Evolutionary conservation across 2,113 vertebrate species (phyloP), one percentile per base, ranked within the genome.

Genomic region (Etia nguti): DNA sequence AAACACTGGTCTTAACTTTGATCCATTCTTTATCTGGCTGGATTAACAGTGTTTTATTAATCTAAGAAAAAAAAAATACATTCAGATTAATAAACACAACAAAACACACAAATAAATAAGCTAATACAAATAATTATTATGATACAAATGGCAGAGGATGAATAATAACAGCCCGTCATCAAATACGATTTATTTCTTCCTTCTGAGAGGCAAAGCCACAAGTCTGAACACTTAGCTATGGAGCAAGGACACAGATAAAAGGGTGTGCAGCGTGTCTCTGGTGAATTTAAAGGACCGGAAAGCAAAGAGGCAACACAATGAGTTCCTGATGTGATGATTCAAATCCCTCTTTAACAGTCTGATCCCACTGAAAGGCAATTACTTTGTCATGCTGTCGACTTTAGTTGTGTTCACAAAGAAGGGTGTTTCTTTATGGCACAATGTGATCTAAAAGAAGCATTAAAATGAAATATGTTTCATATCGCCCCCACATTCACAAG

Each of bases 231-330:
- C 81, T 84, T 73, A 29, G 82, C 88, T 81, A 86, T 24, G 8
- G 48, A 83, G 62, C 57, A 1, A 43, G 18, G 38, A 65, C 52
- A 86, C 56, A 16, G 31, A 89, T 79, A 79, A 83, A 65, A 48
- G 75, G 43, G 83, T 77, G 36, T 81, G 83, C n/a, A 16, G 50
- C 3, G 46, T 79, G 52, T 77, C 29, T 6, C 55, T 86, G 62
- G 80, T 85, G 56, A 81, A 88, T 85, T 89, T 82, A 83, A 91
- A 86, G 57, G 50, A 81, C 68, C n/a, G 9, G 24, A 62, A 79
- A 81, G 80, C 52, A 34, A 77, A 68, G 54, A 68, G 10, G 59
- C 48, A 60, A 60, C 70, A 82, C 20, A 79, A 89, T 43, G 57
- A 86, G 73, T 36, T 70, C 68, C 84, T 50, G 52, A 46, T 77